A percentile compares a stretch with the other conserved stretches of the same genome.
phyloP scores from a whole-genome alignment of 2,113 vertebrate species.

The Callocephalon fimbriatum region DNA sequence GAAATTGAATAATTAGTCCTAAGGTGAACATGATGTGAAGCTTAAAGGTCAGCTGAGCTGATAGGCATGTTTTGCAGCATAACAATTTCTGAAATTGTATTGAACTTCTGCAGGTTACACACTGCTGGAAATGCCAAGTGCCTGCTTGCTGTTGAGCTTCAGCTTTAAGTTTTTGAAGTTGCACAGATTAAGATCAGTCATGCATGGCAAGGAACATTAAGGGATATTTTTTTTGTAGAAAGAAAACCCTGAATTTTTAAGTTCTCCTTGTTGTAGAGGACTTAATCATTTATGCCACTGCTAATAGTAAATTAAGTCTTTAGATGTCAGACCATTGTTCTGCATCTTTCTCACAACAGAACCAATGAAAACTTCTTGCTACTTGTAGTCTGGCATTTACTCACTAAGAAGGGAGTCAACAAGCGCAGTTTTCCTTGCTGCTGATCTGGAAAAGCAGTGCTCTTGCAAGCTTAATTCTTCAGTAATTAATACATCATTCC shows the following conservation, averaged over 20 bases:
- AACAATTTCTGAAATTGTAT: background rate
- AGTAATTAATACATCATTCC: background rate
- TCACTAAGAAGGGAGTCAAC: background rate
- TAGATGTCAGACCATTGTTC: conserved; percentile 7
- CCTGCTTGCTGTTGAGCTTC: background rate
- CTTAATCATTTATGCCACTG: background rate
- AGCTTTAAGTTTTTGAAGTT: background rate
- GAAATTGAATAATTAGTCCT: background rate
- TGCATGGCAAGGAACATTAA: background rate
- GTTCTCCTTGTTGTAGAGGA: background rate
- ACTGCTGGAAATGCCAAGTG: conserved; percentile 26
- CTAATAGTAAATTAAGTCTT: conserved; percentile 18
- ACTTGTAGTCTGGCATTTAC: background rate
- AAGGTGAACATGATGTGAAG: background rate
- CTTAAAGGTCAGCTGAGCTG: conserved; percentile 51
- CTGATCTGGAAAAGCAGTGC: background rate
- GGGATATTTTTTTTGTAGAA: background rate
- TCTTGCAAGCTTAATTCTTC: background rate
- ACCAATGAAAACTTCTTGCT: background rate
- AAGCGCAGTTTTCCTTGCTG: background rate
- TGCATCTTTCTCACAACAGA: background rate
- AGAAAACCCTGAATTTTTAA: background rate
- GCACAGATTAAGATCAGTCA: background rate
- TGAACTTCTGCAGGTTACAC: background rate
- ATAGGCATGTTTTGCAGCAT: conserved; percentile 2